A percentile compares a stretch with the other conserved stretches of the same genome.
Conservation (phyloP, 1,140 invertebrate species). For the honey bee (Apis mellifera) region Amel_HAv3.1 CM009938.2:8107001-8107500, state of each 20-base stretch:
- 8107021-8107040: background rate
- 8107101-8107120: constrained; percentile 9
- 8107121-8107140: too few relatives aligned
- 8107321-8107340: background rate
- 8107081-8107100: constrained; percentile 1
- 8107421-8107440: too few relatives aligned
- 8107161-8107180: constrained; percentile 42
- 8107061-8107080: too few relatives aligned
- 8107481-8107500: too few relatives aligned
- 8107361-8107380: too few relatives aligned
- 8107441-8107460: too few relatives aligned
- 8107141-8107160: background rate
- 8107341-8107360: constrained; percentile 37
- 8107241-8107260: constrained; percentile 59
- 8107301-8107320: too few relatives aligned
- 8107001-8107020: background rate
- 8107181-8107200: constrained; percentile 57
- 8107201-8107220: constrained; percentile 64
- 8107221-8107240: constrained; percentile 67
- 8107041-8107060: too few relatives aligned
- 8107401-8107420: too few relatives aligned
- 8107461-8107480: too few relatives aligned
- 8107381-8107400: background rate
- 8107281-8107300: background rate
- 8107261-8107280: constrained; percentile 37